Evolutionary conservation across 2,113 vertebrate genomes (phyloP), one percentile per base, ranked within the genome.

Genomic region (Gambusia holbrooki): DNA sequence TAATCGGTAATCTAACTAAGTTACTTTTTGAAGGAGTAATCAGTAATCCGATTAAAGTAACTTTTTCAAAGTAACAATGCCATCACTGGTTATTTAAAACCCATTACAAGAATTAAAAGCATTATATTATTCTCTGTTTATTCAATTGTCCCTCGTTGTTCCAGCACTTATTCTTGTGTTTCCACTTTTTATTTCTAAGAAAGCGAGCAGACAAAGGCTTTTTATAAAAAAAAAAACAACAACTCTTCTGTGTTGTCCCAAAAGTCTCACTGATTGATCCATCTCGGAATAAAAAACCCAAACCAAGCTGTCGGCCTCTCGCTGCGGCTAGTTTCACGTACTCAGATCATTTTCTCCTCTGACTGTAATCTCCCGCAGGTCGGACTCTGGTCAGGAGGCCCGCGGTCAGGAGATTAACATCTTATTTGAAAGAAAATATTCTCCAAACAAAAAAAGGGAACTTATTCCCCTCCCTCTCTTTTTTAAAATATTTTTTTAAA

Each of bases 361-460:
- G n/a, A 30, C 22, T 29, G 42, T 70, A 19, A 1, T 75, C 42
- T 0, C 54, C 37, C 11, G 12, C 4, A 81, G 77, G 73, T 83
- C 82, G 77, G 14, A 3, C 30, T 0, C 11, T 2, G 75, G 71
- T 84, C 79, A 48, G 35, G 0, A 9, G 51, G 45, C 65, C 69
- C 54, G 19, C 19, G 33, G 65, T 51, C n/a, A 0, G 4, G 0
- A 74, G 66, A 70, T 84, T 63, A 66, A 29, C 27, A 0, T 30
- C 69, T 83, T 73, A 54, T 77, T 66, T 72, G 33, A 40, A 73
- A 68, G 8, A 79, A 65, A 19, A 70, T 35, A 25, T n/a, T 22
- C 22, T 66, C 35, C 33, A 58, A 74, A 66, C 17, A 1, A 37
- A 72, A 62, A 54, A 64, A 35, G 28, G 40, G 40, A 15, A 42